Evolutionary conservation across 1,140 invertebrate species (phyloP), one percentile per base, ranked within the genome.

Genomic region (Drosophila asahinai): DNA sequence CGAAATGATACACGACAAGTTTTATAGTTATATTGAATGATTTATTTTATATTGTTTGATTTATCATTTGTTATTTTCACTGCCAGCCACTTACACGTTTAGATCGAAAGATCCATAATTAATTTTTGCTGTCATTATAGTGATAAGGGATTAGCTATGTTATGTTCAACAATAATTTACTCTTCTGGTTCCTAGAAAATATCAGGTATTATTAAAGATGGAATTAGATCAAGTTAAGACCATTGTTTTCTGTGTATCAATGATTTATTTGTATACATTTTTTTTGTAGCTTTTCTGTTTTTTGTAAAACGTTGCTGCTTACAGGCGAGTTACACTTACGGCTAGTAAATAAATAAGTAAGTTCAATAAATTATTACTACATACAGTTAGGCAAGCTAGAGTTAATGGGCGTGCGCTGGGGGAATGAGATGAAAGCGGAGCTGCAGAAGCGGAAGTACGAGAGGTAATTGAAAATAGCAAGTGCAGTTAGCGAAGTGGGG

Each of bases 351-450:
- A 90, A 75, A 74, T 68, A 30, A 30, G 27, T 30, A 73, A 82
- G 70, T 74, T 77, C 64, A 91, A 91, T 91, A 91, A 90, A 86
- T 91, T 89, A 90, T 86, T 90, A 90, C 60, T 72, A 90, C 68
- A 36, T 84, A 89, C 84, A 84, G 84, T 81, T 90, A 86, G 67
- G 42, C 57, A 63, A 71, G 77, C 71, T 81, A 79, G 59, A 75
- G 65, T 77, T 81, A 82, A 76, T 52, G 61, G 67, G 63, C 62
- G 76, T 55, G 83, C 63, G 66, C 49, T 40, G 27, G 22, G 51
- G 64, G 48, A 71, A 42, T 62, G 76, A 79, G 58, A 48, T 80
- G 59, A 48, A 86, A 82, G 57, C 70, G 48, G 66, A 86, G 70
- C 43, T 49, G 42, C 47, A 63, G 48, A 65, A 49, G 63, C 63